These are phyloP conservation scores for Ormia ochracea DNA, from an alignment of 2,888 invertebrate species.

Conservation along the genomic window DNA sequence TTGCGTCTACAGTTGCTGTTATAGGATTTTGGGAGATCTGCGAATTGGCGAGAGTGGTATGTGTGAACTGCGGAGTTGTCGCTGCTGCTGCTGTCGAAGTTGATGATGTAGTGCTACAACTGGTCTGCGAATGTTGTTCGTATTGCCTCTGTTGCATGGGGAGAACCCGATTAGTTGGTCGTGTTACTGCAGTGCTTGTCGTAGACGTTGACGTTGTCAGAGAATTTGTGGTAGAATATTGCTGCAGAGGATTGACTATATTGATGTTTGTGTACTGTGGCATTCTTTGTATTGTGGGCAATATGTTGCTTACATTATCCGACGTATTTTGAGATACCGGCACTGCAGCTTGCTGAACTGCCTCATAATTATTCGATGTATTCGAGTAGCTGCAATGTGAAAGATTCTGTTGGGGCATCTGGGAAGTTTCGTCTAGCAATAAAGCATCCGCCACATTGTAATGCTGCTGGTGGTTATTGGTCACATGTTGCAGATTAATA, in stretches of 20 bases:
- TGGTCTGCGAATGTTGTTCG: constrained; percentile 48
- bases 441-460: constrained; percentile 59
- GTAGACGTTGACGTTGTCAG: constrained; percentile 64
- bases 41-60: constrained; percentile 29
- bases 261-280: constrained; percentile 69
- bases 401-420: constrained; percentile 41
- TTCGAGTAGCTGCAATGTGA: constrained; percentile 53
- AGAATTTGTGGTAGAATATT: constrained; percentile 68
- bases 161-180: constrained; percentile 87
- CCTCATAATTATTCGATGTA: constrained; percentile 35
- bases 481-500: constrained; percentile 48
- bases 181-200: constrained; percentile 72
- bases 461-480: constrained; percentile 52
- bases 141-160: constrained; percentile 82
- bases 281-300: constrained; percentile 59
- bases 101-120: constrained; percentile 77
- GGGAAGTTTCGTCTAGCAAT: constrained; percentile 44
- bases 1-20: neutral
- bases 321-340: neutral
- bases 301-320: constrained; percentile 50
- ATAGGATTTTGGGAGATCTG: constrained; percentile 45
- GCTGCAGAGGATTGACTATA: constrained; percentile 83
- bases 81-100: constrained; percentile 39
- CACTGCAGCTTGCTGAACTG: constrained; percentile 13
- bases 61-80: constrained; percentile 60